Evolutionary conservation across 2,888 invertebrate species (phyloP), one percentile per base, ranked within the genome.

Genomic region (Epistrophella euchroma): DNA sequence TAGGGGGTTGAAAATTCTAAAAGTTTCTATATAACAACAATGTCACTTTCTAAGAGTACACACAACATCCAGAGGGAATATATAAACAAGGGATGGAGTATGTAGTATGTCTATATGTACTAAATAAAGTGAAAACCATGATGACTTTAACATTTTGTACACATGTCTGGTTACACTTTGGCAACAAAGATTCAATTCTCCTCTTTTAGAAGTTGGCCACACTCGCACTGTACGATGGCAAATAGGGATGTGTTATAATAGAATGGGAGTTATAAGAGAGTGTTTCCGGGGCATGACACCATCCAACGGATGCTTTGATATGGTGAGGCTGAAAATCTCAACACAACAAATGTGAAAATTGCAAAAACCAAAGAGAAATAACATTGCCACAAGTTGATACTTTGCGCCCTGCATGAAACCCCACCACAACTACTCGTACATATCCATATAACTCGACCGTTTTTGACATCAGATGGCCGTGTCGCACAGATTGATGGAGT

Each of bases 141-240:
- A 85, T 85, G 85, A 77, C 85, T 80, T 73, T 73, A 85, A 85
- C 80, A 85, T 85, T 77, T 81, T 62, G 68, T 80, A 85, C 85
- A 85, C 85, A 80, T 85, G 85, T 85, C 85, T 85, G 80, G 85
- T 85, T 85, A 85, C 85, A 85, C 85, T 85, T 85, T 85, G 76
- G 76, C 66, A 81, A 85, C 85, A 85, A 81, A 85, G 85, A 85
- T 86, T 78, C 74, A 71, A 82, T 81, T 73, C 71, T 60, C 43
- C 43, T 50, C 43, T 58, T 75, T 50, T 32, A 1, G 72, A 62
- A 64, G 74, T 75, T 4, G 28, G 52, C 25, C 25, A 52, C 25
- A 52, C 25, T 25, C 25, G 7, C 47, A 6, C 50, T 50, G 32
- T 28, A 4, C 6, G 45, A 17, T 43, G 45, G 45, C 22, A 52